Evolutionary conservation across 1,140 invertebrate species (phyloP).

Genomic region (Diorhabda carinulata): DNA sequence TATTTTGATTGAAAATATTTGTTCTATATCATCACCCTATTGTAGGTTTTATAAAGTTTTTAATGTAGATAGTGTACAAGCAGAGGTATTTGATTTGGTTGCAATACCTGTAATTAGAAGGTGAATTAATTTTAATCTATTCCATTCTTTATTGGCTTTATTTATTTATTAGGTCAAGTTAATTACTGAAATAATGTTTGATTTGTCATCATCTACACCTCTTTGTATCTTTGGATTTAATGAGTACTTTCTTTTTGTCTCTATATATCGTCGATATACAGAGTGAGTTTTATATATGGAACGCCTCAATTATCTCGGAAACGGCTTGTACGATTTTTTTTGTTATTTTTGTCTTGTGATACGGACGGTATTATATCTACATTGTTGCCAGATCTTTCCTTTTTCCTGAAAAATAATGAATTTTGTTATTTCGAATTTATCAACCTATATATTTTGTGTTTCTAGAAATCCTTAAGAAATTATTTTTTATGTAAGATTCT

Average conservation of each 20-base stretch:
- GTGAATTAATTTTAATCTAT: conserved; percentile 33
- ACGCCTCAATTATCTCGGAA: no score
- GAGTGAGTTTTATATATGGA: no score
- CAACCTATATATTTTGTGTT: no score
- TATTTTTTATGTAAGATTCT: no score
- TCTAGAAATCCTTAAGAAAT: no score
- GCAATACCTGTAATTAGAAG: conserved; percentile 52
- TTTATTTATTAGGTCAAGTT: neutral
- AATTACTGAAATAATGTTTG: neutral
- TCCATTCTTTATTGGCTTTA: conserved; percentile 11
- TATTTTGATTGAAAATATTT: neutral
- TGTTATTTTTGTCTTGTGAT: no score
- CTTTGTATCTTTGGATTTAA: neutral
- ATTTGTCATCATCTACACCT: neutral
- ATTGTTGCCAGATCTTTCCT: no score
- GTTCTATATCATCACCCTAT: neutral
- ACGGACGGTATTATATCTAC: no score
- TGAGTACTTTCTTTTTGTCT: neutral
- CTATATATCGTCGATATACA: no score
- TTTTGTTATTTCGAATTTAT: no score
- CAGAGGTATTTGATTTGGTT: conserved; percentile 49
- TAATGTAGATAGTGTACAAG: conserved; percentile 44
- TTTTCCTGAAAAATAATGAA: no score
- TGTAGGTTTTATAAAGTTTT: conserved; percentile 51
- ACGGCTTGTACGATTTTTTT: no score